phyloP scores from a whole-genome alignment of 2,113 vertebrate genomes.

The Ranitomeya variabilis region DNA sequence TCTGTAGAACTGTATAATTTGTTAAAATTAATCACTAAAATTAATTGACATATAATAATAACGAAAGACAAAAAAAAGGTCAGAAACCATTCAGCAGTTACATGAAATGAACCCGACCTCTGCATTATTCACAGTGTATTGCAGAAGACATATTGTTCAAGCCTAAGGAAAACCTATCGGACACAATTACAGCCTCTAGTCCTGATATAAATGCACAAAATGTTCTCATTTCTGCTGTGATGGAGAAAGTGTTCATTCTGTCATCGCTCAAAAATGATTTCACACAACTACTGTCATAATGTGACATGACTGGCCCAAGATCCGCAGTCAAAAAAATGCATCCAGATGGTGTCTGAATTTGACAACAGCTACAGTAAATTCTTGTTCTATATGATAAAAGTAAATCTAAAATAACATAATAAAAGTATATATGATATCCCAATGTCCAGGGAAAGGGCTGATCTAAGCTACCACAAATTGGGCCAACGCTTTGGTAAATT shows the following conservation, averaged over 20 bases:
- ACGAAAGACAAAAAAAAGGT: neutral
- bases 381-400: neutral
- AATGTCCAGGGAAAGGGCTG: too few species aligned
- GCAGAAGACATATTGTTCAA: neutral
- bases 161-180: neutral
- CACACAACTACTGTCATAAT: constrained; percentile 1
- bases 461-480: too few species aligned
- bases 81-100: neutral
- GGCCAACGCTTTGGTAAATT: too few species aligned
- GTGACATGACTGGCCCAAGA: neutral
- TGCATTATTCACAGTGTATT: neutral
- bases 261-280: neutral
- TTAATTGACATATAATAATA: neutral
- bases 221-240: neutral
- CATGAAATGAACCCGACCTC: neutral
- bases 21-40: neutral
- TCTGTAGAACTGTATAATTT: neutral
- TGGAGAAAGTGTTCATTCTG: constrained; percentile 3
- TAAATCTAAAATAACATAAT: neutral
- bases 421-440: neutral
- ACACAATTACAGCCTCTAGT: neutral
- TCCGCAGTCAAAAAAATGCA: neutral
- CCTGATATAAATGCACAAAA: neutral
- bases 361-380: neutral
- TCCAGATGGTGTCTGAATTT: neutral